Percentiles rank a stretch among this genome's conserved stretches.
phyloP scores from a whole-genome alignment of 2,113 vertebrate genomes.

The Lichenostomus cassidix region DNA sequence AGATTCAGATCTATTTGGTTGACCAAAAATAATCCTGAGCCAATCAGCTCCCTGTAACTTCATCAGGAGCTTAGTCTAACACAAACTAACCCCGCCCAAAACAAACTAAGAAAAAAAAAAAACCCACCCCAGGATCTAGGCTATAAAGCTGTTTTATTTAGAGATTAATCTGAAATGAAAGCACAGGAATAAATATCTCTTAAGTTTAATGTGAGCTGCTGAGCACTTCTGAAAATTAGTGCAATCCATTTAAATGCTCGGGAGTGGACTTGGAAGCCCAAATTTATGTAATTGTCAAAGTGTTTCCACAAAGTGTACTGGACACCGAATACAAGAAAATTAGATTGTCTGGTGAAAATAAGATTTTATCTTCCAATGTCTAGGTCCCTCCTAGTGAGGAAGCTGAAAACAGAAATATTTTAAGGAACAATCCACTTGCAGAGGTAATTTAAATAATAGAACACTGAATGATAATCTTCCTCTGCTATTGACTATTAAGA shows the following conservation, averaged over 20 bases:
- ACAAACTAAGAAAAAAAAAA: background rate
- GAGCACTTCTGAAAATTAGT: conserved; percentile 22
- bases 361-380: background rate
- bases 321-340: background rate
- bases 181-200: background rate
- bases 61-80: background rate
- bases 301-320: background rate
- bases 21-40: background rate
- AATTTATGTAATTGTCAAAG: background rate
- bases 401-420: conserved; percentile 11
- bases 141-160: background rate
- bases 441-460: conserved; percentile 11
- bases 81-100: no score
- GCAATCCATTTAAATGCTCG: conserved; percentile 17
- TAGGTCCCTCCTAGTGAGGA: background rate
- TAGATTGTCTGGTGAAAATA: conserved; percentile 24
- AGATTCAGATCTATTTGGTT: background rate
- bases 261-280: background rate
- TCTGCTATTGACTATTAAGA: background rate
- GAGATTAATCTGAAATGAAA: background rate
- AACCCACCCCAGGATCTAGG: background rate
- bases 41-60: background rate
- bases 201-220: background rate
- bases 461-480: background rate
- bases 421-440: background rate